A percentile compares a stretch with the other conserved stretches of the same genome.
These are phyloP conservation scores for Spheniscus mendiculus DNA, from an alignment of 2,113 vertebrate genomes.

Conservation along the genomic window DNA sequence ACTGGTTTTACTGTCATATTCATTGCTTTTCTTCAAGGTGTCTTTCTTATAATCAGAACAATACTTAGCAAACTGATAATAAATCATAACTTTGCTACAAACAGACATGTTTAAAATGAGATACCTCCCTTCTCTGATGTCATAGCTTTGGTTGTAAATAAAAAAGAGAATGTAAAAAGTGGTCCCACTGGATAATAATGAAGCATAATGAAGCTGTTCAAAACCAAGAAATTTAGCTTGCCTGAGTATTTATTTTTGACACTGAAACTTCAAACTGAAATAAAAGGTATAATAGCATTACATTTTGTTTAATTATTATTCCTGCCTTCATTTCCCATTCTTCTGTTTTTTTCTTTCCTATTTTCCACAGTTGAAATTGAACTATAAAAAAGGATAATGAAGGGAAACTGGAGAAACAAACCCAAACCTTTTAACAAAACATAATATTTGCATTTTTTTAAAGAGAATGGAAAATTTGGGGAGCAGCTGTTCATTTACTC, in stretches of 20 bases:
- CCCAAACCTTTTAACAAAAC: neutral
- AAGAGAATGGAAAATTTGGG: neutral
- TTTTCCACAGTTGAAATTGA: neutral
- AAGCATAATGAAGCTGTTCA: neutral
- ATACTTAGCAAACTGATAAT: neutral
- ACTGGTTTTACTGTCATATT: neutral
- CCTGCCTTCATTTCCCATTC: neutral
- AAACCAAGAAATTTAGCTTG: neutral
- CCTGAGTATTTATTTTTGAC: neutral
- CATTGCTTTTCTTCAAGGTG: neutral
- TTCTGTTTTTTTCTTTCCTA: neutral
- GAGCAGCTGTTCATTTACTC: neutral
- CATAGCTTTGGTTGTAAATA: neutral
- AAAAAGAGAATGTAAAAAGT: neutral
- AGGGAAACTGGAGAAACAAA: neutral
- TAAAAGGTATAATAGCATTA: neutral
- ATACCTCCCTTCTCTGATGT: neutral
- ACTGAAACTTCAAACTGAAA: neutral
- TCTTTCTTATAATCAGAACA: neutral
- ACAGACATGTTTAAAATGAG: neutral
- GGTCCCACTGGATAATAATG: neutral
- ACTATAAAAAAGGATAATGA: neutral
- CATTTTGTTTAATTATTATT: neutral
- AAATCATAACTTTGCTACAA: neutral
- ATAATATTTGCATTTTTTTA: neutral